phyloP scores from a whole-genome alignment of 2,113 vertebrate species.

The Mus spicilegus region DNA sequence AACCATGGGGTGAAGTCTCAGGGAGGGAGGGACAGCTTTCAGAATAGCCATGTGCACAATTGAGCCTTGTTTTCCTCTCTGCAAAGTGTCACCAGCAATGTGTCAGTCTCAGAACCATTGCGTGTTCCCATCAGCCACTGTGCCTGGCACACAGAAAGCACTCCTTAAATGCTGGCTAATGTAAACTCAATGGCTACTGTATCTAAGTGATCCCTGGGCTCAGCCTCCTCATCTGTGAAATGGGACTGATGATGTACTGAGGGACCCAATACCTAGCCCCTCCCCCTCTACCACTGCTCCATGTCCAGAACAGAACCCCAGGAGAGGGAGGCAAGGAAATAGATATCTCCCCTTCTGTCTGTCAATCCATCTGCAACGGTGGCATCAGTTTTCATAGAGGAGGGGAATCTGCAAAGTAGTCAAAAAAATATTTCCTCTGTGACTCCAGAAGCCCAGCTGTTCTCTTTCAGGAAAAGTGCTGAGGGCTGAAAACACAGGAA shows the following conservation, averaged over 20 bases:
- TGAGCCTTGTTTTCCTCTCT: neutral
- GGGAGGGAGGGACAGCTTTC: neutral
- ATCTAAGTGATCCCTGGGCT: neutral
- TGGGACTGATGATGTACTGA: neutral
- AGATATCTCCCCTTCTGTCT: neutral
- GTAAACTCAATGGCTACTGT: neutral
- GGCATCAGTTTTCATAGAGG: slow-evolving; percentile 82
- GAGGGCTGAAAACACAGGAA: slow-evolving; percentile 54
- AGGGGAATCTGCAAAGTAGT: slow-evolving; percentile 82
- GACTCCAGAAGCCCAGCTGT: slow-evolving; percentile 76
- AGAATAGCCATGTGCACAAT: neutral
- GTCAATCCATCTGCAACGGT: slow-evolving; percentile 65
- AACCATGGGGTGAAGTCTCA: neutral
- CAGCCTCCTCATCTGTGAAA: slow-evolving; percentile 51
- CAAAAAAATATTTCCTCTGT: slow-evolving; percentile 81
- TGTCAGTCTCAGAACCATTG: neutral
- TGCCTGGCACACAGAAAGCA: neutral
- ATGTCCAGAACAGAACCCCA: slow-evolving; percentile 34
- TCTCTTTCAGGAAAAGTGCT: slow-evolving; percentile 78
- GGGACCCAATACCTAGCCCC: neutral
- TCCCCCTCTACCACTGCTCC: neutral
- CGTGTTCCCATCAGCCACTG: neutral
- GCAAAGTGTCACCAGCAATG: neutral
- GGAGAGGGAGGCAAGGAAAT: slow-evolving; percentile 43
- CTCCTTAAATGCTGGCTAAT: neutral